Evolutionary conservation across 92 coral and sea anemone species (phyloP), one percentile per base, ranked within the genome.

Genomic region (Phenganax subtilis): DNA sequence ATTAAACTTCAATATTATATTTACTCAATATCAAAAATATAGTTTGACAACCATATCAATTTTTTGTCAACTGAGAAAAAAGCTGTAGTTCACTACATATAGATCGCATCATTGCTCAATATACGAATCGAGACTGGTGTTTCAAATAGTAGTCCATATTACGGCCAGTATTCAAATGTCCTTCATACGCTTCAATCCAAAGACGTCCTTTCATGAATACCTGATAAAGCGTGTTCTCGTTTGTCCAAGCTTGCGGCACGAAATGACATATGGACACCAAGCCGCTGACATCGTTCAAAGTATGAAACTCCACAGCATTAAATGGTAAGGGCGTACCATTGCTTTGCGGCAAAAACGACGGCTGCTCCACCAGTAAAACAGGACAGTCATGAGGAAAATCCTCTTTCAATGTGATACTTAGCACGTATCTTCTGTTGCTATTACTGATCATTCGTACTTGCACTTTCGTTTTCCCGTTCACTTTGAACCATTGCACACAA

Each of bases 341-440:
- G 9, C 61, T 6, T 16, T 51, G 58, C 54, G 0, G 47, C 62
- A 79, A 55, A 76, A 52, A 75, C 12, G 86, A 58, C 3, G 97
- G 97, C 0, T 71, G 77, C 37, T 87, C 79, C 5, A 90, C 90
- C n/a, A 87, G 72, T 61, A 93, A 84, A 10, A 75, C 64, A 6
- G 97, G 97, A 54, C 92, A 86, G 2, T 91, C 82, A 72, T 86
- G 86, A 15, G 96, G 96, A 73, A 85, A 93, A 80, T 93, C 97
- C 11, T 72, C 12, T 3, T 90, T 89, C 54, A 92, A 79, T 6
- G 82, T 87, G 8, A 90, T 85, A 20, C 93, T 70, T 20, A 92
- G 82, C 9, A 90, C 84, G 77, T 90, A 92, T 16, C 75, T 74
- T 60, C 75, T 83, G 85, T 88, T 84, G 67, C 67, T 85, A 84